Evolutionary conservation across 2,113 vertebrate genomes (phyloP).

Genomic region (Menura novaehollandiae): DNA sequence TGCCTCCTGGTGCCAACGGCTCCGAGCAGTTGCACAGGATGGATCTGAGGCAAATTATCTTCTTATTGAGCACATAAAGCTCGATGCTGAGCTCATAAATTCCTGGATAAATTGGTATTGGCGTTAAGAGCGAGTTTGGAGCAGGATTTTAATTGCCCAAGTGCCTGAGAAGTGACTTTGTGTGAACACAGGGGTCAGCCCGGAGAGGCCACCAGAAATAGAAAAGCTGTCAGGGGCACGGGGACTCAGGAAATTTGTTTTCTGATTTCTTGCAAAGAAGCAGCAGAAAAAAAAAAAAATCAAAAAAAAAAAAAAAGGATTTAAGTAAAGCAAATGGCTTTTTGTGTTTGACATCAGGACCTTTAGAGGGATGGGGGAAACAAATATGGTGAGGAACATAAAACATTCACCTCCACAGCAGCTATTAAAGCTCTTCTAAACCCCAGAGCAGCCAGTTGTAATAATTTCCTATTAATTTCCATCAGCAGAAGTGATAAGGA

Average conservation of each 20-base stretch:
- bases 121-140: neutral
- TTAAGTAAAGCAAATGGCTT: neutral
- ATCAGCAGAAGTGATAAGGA: neutral
- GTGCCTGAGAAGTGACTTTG: neutral
- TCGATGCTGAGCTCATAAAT: neutral
- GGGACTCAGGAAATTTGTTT: constrained; percentile 16
- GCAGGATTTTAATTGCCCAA: neutral
- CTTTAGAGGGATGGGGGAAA: neutral
- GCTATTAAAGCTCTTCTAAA: neutral
- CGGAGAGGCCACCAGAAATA: neutral
- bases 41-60: neutral
- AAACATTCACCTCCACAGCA: neutral
- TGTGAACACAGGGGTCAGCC: neutral
- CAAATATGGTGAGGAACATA: neutral
- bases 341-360: neutral
- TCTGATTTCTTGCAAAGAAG: neutral
- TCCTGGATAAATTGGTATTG: neutral
- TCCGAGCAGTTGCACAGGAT: neutral
- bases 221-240: neutral
- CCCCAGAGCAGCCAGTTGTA: neutral
- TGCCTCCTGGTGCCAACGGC: neutral
- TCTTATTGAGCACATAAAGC: neutral
- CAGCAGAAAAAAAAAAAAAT: neutral
- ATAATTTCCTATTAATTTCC: neutral
- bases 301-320: neutral